Base-by-base conservation (phyloP, 2,797 vertebrate species). In the Manis pentadactyla region DNA sequence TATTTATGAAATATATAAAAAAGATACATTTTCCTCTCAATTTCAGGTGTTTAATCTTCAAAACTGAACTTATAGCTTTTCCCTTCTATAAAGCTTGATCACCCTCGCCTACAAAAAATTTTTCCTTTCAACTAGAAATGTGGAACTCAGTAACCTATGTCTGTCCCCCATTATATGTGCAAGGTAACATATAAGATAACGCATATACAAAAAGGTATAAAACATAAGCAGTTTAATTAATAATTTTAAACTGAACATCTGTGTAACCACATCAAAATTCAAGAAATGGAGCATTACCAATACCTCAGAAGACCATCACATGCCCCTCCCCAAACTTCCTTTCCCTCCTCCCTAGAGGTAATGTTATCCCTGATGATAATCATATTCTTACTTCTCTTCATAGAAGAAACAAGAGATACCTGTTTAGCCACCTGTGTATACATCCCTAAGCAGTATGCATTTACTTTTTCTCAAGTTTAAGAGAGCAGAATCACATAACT, bases 11-110 rank as follows among this genome's bases (percentile, higher is more conserved):
- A 37, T 91, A 29, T 77, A 19, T 64, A 79, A 83, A 63, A 31
- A 87, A 82, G 29, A n/a, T 25, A 34, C 10, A 34, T 78, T 94
- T 88, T 51, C 14, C 14, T 73, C 12, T 71, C n/a, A 59, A 31
- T 75, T 88, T 87, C 29, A 83, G 13, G 78, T 90, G 8, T 75
- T 79, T 77, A 61, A 37, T 86, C 14, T 87, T 92, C 55, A 92
- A 53, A 89, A 37, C 34, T 34, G 42, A 89, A 15, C 59, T 74
- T 42, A 69, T 63, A 83, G 39, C 11, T 42, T 87, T 27, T 31
- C 19, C 18, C 63, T 23, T 63, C 69, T 57, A 2, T 31, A 66
- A 66, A 12, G 3, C n/a, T 89, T 85, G 39, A 59, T 51, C 29
- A 29, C 23, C 49, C 31, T 84, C 37, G 2, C 18, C 63, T 39